Evolutionary conservation across 2,797 vertebrate species (phyloP), one percentile per base, ranked within the genome.

Genomic region (Dipus sagitta): DNA sequence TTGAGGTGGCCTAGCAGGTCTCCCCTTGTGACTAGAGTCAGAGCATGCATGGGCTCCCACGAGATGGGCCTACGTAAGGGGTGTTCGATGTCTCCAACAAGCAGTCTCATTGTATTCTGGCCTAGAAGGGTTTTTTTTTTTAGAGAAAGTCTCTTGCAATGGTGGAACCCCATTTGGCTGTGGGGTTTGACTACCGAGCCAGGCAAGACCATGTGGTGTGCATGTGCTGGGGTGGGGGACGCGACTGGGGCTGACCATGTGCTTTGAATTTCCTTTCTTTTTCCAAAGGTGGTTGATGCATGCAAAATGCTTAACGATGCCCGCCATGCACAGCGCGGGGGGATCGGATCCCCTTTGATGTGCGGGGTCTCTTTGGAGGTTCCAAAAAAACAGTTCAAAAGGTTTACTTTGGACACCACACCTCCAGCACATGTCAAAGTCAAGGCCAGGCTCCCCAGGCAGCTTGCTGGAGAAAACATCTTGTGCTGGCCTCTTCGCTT

Each of bases 361-460:
- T 74, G 84, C 76, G 32, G 34, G 13, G 13, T 32, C 85, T 92
- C 95, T 97, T 93, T 92, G 60, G 93, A 92, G 76, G 92, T 96
- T 97, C 93, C 94, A 96, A 94, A 93, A 87, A 97, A 95, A 81
- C 71, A 95, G 95, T 97, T 97, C 96, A 96, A 95, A 97, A 97
- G 92, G 91, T 93, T 85, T 71, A 89, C 52, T 74, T 91, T 42
- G 47, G 78, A 92, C 6, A 15, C 90, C 4, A 4, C 89, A 97
- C 87, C 90, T 88, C 60, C 52, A 47, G 4, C 90, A 95, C 90
- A 95, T 92, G 96, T 87, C 92, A 87, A 88, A 93, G 68, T 70
- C 81, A 86, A 88, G 88, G 23, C 78, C 54, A 1, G 13, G 32
- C 96, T 97, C 93, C 67, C 84, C 1, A 0, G 89, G 96, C 90